phyloP scores from a whole-genome alignment of 2,888 invertebrate genomes.

The Masnerella sp. region DNA sequence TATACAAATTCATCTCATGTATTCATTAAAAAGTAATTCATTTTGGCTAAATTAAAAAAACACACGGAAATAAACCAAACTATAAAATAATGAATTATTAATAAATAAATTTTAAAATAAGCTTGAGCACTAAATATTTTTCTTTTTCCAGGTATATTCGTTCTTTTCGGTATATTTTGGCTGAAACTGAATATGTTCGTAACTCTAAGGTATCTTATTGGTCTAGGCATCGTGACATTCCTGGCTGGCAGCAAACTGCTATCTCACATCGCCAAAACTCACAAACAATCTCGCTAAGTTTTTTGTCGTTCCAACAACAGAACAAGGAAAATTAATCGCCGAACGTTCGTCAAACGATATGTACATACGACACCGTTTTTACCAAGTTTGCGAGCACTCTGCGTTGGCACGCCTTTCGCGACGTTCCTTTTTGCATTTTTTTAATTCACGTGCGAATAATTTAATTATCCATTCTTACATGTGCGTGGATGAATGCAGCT shows the following conservation, averaged over 20 bases:
- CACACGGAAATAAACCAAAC: no score
- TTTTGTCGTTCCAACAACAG: no score
- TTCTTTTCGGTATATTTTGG: constrained; percentile 95
- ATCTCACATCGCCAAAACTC: constrained; percentile 84
- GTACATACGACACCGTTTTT: no score
- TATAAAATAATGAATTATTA: no score
- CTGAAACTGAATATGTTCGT: constrained; percentile 96
- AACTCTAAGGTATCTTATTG: constrained; percentile 92
- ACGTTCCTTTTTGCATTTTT: background rate
- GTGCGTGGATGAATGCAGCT: constrained; percentile 18
- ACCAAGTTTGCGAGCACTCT: no score
- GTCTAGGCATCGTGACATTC: constrained; percentile 93
- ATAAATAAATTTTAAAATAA: no score
- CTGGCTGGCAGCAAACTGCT: constrained; percentile 95
- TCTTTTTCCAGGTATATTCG: constrained; percentile 86
- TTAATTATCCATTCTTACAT: background rate
- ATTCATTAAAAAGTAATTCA: no score
- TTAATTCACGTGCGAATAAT: background rate
- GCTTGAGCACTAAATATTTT: no score
- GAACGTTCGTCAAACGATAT: constrained; percentile 13
- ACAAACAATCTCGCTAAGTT: constrained; percentile 69
- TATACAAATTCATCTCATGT: no score
- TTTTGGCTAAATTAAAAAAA: no score
- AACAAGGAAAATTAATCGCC: background rate
- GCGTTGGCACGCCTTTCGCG: background rate